Percentiles rank a stretch among this genome's conserved stretches.
Evolutionary conservation across 2,888 invertebrate species (phyloP).

Genomic region (Craniophora ligustri): DNA sequence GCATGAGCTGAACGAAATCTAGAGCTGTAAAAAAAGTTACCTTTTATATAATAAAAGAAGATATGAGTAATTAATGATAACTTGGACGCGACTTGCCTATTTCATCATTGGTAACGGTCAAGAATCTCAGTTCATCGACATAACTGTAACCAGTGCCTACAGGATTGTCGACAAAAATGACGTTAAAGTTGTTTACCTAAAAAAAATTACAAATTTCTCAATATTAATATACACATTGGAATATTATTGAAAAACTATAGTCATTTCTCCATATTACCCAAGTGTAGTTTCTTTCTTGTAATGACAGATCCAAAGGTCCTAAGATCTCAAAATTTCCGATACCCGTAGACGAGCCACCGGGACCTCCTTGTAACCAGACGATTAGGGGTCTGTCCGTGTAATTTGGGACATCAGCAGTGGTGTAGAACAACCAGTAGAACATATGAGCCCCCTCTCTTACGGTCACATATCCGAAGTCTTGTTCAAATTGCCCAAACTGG

Average conservation of each 20-base stretch:
- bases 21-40: slow-evolving; percentile 81
- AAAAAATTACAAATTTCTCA: not conserved
- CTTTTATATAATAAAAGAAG: not conserved
- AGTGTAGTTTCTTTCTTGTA: slow-evolving; percentile 91
- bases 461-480: slow-evolving; percentile 92
- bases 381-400: slow-evolving; percentile 92
- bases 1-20: slow-evolving; percentile 93
- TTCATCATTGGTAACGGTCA: slow-evolving; percentile 79
- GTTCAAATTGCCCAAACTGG: slow-evolving; percentile 89
- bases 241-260: not conserved
- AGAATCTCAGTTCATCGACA: slow-evolving; percentile 83
- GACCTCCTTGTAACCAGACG: slow-evolving; percentile 97
- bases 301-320: slow-evolving; percentile 91
- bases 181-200: slow-evolving; percentile 93
- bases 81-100: slow-evolving; percentile 68
- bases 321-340: slow-evolving; percentile 96
- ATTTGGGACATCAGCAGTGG: slow-evolving; percentile 89
- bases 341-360: slow-evolving; percentile 93
- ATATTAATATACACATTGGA: not conserved
- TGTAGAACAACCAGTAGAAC: slow-evolving; percentile 96
- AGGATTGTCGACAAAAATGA: slow-evolving; percentile 96
- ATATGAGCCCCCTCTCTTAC: slow-evolving; percentile 93
- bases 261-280: slow-evolving; percentile 89
- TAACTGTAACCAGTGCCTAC: slow-evolving; percentile 97
- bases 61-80: not conserved